Evolutionary conservation across 2,797 vertebrate species (phyloP).

Genomic region (Galago senegalensis): DNA sequence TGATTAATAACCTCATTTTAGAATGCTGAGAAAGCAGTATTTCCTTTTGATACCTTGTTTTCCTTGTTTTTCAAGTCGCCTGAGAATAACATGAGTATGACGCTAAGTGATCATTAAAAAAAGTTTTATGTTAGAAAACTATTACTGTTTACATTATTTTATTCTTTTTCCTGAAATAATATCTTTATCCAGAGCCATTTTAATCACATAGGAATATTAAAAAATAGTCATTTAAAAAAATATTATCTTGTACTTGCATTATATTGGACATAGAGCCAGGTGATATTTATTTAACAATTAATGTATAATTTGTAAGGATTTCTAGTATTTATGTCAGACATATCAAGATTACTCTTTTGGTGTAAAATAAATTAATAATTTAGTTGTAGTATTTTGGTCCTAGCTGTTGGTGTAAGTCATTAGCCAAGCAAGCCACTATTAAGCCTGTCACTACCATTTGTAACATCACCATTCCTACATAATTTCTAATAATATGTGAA

Average conservation of each 20-base stretch:
- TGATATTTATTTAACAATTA: slow-evolving; percentile 44
- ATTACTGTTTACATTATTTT: not conserved
- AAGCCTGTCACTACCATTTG: not conserved
- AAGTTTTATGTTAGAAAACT: not conserved
- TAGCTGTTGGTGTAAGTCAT: not conserved
- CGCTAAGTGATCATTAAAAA: slow-evolving; percentile 13
- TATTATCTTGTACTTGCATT: not conserved
- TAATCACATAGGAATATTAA: not conserved
- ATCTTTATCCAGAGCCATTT: not conserved
- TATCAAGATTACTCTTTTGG: not conserved
- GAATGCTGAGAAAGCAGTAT: slow-evolving; percentile 50
- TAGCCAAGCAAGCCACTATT: not conserved
- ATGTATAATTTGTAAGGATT: slow-evolving; percentile 20
- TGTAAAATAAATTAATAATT: slow-evolving; percentile 37
- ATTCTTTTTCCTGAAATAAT: not conserved
- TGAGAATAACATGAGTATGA: slow-evolving; percentile 18
- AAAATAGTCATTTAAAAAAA: slow-evolving; percentile 2
- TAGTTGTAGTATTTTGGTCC: not conserved
- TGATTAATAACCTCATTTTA: slow-evolving; percentile 74
- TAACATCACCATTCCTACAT: not conserved
- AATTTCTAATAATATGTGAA: slow-evolving; percentile 12
- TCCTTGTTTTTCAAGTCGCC: slow-evolving; percentile 50
- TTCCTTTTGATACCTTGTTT: slow-evolving; percentile 64
- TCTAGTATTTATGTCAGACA: not conserved
- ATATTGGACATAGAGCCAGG: not conserved